A percentile compares a stretch with the other conserved stretches of the same genome.
phyloP scores from a whole-genome alignment of 1,140 invertebrate genomes.

The Bombus sibiricus region DNA sequence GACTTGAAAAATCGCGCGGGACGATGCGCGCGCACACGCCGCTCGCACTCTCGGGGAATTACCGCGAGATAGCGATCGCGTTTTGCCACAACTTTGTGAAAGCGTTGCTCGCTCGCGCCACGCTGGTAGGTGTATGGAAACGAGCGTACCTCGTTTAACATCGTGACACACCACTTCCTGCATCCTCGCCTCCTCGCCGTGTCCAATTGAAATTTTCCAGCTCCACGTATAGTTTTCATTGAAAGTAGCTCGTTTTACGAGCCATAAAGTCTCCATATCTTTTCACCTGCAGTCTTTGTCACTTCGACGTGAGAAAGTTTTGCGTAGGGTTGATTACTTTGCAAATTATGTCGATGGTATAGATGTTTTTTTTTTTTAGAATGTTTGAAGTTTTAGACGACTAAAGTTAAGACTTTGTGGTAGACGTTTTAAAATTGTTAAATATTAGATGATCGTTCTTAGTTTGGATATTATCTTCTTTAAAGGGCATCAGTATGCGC shows the following conservation, averaged over 20 bases:
- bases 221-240: not conserved
- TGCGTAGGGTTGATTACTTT: not conserved
- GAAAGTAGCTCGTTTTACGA: not conserved
- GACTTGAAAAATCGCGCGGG: not conserved
- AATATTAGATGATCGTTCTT: no score
- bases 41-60: not conserved
- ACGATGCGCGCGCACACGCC: not conserved
- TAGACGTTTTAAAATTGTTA: no score
- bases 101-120: not conserved
- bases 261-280: no score
- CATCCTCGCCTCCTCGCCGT: not conserved
- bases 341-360: no score
- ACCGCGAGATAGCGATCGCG: constrained; percentile 13
- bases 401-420: no score
- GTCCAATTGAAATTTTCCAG: constrained; percentile 7
- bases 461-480: no score
- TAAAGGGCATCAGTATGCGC: no score
- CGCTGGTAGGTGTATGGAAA: not conserved
- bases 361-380: not conserved
- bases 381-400: no score
- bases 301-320: not conserved
- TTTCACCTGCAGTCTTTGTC: not conserved
- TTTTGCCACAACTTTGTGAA: constrained; percentile 8
- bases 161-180: constrained; percentile 7
- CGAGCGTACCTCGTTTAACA: constrained; percentile 20